These are phyloP conservation scores for Limosa lapponica DNA, from an alignment of 2,797 vertebrate species.

Conservation along the genomic window DNA sequence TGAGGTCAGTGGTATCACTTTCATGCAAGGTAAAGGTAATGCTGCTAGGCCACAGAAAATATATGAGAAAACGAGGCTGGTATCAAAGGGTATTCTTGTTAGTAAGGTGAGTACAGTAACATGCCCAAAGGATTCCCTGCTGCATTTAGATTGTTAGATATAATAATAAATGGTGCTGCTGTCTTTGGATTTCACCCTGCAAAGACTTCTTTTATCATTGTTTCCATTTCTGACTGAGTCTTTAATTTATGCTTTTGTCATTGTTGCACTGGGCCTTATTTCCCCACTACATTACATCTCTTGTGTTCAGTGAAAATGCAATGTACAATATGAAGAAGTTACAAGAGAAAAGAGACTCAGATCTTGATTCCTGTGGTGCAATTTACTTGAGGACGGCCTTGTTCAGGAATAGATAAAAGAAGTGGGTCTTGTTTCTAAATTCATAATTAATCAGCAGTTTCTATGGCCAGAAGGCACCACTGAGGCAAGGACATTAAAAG, in stretches of 20 bases:
- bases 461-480: not conserved
- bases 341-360: not conserved
- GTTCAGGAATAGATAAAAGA: not conserved
- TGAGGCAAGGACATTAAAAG: not conserved
- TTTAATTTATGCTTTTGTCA: constrained; percentile 17
- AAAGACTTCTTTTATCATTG: not conserved
- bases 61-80: not conserved
- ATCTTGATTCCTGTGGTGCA: not conserved
- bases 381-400: not conserved
- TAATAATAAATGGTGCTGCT: not conserved
- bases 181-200: not conserved
- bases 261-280: not conserved
- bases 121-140: not conserved
- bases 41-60: not conserved
- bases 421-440: not conserved
- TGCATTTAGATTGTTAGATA: not conserved
- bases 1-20: not conserved
- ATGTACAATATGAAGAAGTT: not conserved
- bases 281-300: not conserved
- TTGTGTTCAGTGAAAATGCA: not conserved
- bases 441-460: not conserved
- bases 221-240: not conserved
- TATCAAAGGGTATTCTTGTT: not conserved
- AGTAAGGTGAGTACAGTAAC: not conserved
- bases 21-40: not conserved